Evolutionary conservation across 2,888 invertebrate genomes (phyloP), one percentile per base, ranked within the genome.

Genomic region (Lamproptera curius): DNA sequence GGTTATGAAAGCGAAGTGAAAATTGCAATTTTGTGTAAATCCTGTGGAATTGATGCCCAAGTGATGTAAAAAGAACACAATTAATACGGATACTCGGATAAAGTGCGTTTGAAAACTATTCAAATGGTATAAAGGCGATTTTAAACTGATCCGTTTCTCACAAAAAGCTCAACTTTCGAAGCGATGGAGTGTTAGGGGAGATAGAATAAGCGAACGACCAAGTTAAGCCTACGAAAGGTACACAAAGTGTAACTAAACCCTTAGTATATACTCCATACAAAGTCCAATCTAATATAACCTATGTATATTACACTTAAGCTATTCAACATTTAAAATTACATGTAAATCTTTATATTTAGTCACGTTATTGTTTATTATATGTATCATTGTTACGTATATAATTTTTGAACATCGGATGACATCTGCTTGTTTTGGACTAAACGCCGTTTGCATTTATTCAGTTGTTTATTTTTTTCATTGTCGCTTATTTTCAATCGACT

Each of bases 321-420:
- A 83, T 63, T 74, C 80, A 81, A 83, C 75, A 73, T 77, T 83
- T 76, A 82, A 76, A 77, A 78, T 82, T 86, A 87, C 74, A 78
- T 85, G 84, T 85, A 85, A 84, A 85, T 78, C 79, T 83, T 83
- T 82, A 50, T 41, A 76, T 78, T 85, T 85, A 84, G 83, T 82
- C 82, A 85, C 79, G 84, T 84, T 85, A 85, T 83, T 83, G 83
- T 81, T 78, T 70, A 79, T 81, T 85, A 87, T 86, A 86, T 86
- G 87, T 86, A 80, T 84, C 80, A 81, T 79, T 70, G 81, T 87
- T 87, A 87, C 87, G 87, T 87, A 87, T 87, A 85, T 87, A 85
- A 82, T 86, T 87, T 49, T 87, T 87, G 87, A 86, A 87, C 86
- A 84, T 84, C 75, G 73, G 80, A 84, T 82, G 79, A 83, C 71